Conservation (phyloP, 2,797 vertebrate species). For the Aphelocoma californica region DNA sequence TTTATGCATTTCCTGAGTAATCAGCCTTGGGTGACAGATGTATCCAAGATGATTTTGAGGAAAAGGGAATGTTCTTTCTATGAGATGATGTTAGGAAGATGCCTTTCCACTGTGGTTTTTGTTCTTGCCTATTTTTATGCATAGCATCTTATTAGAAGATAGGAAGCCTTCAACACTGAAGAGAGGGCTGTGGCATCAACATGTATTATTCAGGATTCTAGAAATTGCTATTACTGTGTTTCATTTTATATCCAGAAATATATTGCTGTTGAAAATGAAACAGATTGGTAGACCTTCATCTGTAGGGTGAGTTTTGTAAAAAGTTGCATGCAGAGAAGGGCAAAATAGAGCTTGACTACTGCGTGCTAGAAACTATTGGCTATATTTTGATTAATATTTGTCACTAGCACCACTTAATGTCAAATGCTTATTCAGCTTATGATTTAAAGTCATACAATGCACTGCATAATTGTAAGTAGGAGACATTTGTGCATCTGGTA, state of each 20-base stretch:
- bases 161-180: not conserved
- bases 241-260: not conserved
- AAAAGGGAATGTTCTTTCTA: not conserved
- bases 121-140: not conserved
- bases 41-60: not conserved
- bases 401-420: slow-evolving; percentile 56
- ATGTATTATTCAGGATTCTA: not conserved
- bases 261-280: not conserved
- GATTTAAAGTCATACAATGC: slow-evolving; percentile 40
- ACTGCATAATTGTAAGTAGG: slow-evolving; percentile 13
- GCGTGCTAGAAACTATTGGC: not conserved
- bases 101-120: not conserved
- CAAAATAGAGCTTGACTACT: not conserved
- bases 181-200: not conserved
- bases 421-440: slow-evolving; percentile 50
- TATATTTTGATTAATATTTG: slow-evolving; percentile 57
- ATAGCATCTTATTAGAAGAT: not conserved
- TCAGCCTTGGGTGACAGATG: not conserved
- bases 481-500: slow-evolving; percentile 42
- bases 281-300: not conserved
- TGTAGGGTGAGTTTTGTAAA: not conserved
- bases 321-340: not conserved
- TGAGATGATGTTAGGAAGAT: not conserved
- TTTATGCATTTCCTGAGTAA: not conserved
- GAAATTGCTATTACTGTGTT: not conserved